Conservation (phyloP, 2,113 vertebrate species). For the Eira barbara region DNA sequence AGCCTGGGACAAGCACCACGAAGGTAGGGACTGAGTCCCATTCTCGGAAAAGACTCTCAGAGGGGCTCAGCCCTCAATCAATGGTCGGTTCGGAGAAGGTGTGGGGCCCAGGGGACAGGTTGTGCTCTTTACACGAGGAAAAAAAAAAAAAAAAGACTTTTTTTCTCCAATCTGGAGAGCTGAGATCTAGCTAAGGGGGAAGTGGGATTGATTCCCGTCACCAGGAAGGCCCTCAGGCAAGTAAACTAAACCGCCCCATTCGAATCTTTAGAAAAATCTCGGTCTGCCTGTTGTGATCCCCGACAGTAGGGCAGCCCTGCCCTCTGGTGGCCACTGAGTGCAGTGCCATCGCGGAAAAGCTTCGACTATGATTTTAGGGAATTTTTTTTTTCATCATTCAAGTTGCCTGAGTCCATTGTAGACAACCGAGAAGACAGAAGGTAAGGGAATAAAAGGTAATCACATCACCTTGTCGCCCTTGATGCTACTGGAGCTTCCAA, state of each 20-base stretch:
- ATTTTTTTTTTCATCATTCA: background rate
- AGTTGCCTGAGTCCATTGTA: background rate
- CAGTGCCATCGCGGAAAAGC: background rate
- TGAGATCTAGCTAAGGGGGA: background rate
- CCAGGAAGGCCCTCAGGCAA: background rate
- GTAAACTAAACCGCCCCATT: background rate
- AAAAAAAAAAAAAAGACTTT: background rate
- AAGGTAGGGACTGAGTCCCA: background rate
- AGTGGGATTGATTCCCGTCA: background rate
- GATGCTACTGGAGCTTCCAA: background rate
- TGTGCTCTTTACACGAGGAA: background rate
- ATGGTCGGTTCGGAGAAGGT: background rate
- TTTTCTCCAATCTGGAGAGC: background rate
- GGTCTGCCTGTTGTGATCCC: background rate
- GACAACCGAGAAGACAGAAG: background rate
- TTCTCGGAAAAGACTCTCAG: background rate
- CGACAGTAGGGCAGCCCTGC: background rate
- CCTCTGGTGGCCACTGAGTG: constrained; percentile 46
- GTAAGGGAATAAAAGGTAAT: background rate
- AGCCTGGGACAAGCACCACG: background rate
- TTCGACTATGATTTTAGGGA: background rate
- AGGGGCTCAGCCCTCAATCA: background rate
- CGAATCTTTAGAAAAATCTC: background rate
- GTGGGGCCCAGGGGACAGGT: too few species aligned
- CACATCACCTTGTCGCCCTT: background rate